phyloP scores from a whole-genome alignment of 2,113 vertebrate genomes.

The Bettongia penicillata region DNA sequence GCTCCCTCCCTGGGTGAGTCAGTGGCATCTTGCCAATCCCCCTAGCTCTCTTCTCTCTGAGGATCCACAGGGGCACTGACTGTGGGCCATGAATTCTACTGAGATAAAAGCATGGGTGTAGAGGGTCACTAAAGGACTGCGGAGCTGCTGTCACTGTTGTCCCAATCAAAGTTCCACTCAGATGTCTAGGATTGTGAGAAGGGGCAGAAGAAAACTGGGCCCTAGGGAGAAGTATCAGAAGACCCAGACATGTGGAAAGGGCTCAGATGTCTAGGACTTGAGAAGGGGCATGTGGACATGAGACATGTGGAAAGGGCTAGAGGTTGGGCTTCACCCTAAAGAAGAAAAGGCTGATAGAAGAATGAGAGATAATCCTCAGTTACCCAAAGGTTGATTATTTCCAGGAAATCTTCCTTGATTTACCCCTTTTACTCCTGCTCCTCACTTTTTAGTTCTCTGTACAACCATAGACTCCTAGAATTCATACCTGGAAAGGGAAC shows the following conservation, averaged over 20 bases:
- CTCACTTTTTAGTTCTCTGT: not conserved
- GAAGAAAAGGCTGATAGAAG: not conserved
- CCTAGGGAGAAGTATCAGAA: not conserved
- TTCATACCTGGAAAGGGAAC: not conserved
- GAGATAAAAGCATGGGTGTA: not conserved
- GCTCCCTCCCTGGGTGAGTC: conserved; percentile 23
- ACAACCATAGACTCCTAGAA: not conserved
- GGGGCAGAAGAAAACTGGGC: not conserved
- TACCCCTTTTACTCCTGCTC: not conserved
- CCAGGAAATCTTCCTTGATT: not conserved
- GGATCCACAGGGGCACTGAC: not conserved
- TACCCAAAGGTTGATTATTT: not conserved
- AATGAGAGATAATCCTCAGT: too few relatives aligned
- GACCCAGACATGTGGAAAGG: not conserved
- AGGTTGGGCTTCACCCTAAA: not conserved
- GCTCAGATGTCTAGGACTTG: not conserved
- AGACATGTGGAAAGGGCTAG: not conserved
- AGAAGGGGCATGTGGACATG: too few relatives aligned
- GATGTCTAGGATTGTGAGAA: not conserved
- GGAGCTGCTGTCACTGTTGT: not conserved
- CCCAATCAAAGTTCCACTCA: not conserved
- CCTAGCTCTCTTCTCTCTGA: not conserved
- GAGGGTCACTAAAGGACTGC: not conserved
- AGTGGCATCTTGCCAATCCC: not conserved
- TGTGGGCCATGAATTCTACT: not conserved